phyloP scores from a whole-genome alignment of 2,888 invertebrate species.

The Scelioninae gen. 2 region DNA sequence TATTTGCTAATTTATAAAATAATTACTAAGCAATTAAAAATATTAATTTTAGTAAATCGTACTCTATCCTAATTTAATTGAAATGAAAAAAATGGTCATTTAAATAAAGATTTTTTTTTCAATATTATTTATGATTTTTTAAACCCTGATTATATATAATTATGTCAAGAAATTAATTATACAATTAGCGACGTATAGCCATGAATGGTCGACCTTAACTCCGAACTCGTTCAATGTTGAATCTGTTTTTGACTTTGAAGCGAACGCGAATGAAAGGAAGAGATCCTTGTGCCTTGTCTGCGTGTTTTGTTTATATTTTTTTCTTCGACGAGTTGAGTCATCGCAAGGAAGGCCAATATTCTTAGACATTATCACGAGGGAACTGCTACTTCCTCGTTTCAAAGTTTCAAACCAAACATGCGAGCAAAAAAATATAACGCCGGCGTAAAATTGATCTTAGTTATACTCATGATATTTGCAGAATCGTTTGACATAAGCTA shows the following conservation, averaged over 20 bases:
- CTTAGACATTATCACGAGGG: slow-evolving; percentile 39
- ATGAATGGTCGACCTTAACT: slow-evolving; percentile 39
- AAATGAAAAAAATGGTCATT: too few species aligned
- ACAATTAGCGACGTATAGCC: slow-evolving; percentile 23
- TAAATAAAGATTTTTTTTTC: too few species aligned
- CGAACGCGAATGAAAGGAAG: slow-evolving; percentile 31
- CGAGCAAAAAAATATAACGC: slow-evolving; percentile 22
- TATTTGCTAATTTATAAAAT: too few species aligned
- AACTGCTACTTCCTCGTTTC: slow-evolving; percentile 32
- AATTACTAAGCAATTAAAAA: too few species aligned
- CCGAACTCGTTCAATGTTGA: slow-evolving; percentile 3
- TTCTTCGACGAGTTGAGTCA: slow-evolving; percentile 37
- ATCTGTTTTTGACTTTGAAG: slow-evolving; percentile 36
- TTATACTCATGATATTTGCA: slow-evolving; percentile 40
- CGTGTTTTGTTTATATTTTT: slow-evolving; percentile 37
- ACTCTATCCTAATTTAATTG: too few species aligned
- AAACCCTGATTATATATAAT: too few species aligned
- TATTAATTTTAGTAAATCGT: too few species aligned
- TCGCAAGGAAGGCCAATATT: slow-evolving; percentile 43
- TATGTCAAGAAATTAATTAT: too few species aligned
- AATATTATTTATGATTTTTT: too few species aligned
- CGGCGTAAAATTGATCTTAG: slow-evolving; percentile 22
- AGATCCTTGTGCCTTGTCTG: slow-evolving; percentile 39
- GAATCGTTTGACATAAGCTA: slow-evolving; percentile 15
- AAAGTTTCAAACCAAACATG: slow-evolving; percentile 7